A percentile compares a stretch with the other conserved stretches of the same genome.
Evolutionary conservation across 2,888 invertebrate species (phyloP).

Genomic region (Tuta absoluta): DNA sequence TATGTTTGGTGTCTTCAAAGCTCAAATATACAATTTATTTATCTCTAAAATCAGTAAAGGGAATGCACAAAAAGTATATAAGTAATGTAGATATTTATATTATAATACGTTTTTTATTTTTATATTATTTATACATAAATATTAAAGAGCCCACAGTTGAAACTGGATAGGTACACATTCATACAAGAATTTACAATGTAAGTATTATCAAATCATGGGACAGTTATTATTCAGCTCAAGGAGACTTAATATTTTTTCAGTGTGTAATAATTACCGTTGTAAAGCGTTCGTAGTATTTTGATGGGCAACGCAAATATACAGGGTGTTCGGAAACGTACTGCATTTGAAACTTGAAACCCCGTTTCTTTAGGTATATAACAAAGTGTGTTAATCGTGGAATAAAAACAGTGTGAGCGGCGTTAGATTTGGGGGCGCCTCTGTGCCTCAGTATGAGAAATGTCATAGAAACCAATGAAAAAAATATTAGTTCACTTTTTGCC

Average conservation of each 20-base stretch:
- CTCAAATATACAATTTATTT: constrained; percentile 47
- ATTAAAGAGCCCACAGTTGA: constrained; percentile 58
- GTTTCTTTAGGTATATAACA: no score
- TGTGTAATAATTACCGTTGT: no score
- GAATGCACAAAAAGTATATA: constrained; percentile 4
- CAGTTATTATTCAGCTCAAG: constrained; percentile 2
- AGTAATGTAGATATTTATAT: not conserved
- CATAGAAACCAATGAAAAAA: no score
- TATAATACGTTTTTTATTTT: not conserved
- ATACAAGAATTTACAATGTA: constrained; percentile 35
- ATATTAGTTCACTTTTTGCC: no score
- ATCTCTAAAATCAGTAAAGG: constrained; percentile 36
- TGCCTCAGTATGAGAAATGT: no score
- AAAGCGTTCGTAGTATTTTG: not conserved
- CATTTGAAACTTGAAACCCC: no score
- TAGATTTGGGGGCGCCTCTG: no score
- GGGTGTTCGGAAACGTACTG: not conserved
- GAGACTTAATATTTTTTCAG: not conserved
- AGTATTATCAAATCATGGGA: not conserved
- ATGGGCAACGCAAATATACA: not conserved
- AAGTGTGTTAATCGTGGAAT: no score
- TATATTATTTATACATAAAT: constrained; percentile 5
- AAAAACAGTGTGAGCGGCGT: no score
- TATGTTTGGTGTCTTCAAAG: constrained; percentile 66
- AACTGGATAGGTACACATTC: constrained; percentile 50